phyloP scores from a whole-genome alignment of 2,113 vertebrate species.

The Leptosomus discolor region DNA sequence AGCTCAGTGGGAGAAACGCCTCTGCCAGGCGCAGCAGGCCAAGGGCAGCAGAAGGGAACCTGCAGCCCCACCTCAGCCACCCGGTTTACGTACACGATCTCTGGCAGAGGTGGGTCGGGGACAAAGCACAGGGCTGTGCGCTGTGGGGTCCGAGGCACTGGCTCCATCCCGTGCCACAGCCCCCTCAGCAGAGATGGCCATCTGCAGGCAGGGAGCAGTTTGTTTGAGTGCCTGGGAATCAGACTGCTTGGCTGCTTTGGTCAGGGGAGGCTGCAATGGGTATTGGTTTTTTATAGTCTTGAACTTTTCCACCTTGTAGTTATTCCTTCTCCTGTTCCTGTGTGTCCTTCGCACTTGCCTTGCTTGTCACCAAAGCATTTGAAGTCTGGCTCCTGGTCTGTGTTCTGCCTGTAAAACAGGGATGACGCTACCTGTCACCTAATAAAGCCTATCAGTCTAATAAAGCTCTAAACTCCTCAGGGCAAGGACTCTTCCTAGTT shows the following conservation, averaged over 20 bases:
- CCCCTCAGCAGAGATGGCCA: not conserved
- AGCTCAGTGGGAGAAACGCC: not conserved
- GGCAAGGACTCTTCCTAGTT: not conserved
- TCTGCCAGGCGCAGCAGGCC: not conserved
- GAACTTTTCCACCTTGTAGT: not conserved
- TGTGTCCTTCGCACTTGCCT: not conserved
- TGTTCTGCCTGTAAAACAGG: not conserved
- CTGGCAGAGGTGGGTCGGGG: not conserved
- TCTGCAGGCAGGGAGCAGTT: not conserved
- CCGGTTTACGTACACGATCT: fast-evolving
- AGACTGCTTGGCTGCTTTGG: not conserved
- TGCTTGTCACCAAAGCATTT: fast-evolving
- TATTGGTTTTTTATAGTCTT: not conserved
- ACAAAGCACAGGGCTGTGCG: not conserved
- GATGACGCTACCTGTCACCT: not conserved
- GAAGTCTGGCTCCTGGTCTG: not conserved
- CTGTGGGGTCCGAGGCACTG: not conserved
- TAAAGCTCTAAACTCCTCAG: not conserved
- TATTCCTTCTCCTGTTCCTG: not conserved
- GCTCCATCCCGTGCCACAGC: not conserved
- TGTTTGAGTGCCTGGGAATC: not conserved
- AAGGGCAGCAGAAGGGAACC: not conserved
- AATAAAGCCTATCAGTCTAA: not conserved
- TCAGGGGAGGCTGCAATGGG: not conserved
- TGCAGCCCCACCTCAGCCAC: not conserved